A percentile compares a stretch with the other conserved stretches of the same genome.
These are phyloP conservation scores for Bovichtus diacanthus DNA, from an alignment of 2,797 vertebrate species.

Conservation along the genomic window DNA sequence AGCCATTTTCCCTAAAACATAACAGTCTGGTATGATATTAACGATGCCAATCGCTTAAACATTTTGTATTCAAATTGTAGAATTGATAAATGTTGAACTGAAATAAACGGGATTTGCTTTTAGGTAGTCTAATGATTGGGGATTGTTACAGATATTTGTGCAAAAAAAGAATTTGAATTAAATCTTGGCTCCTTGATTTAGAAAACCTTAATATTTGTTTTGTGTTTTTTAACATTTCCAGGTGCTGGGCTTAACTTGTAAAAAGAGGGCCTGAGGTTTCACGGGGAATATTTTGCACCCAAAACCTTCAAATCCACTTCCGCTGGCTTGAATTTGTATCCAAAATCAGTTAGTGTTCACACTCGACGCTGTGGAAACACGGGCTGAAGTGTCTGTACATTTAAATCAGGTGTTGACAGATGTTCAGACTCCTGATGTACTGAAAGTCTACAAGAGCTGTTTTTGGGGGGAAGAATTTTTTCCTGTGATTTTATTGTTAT, in stretches of 20 bases:
- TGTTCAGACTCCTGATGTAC: constrained; percentile 48
- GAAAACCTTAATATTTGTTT: constrained; percentile 43
- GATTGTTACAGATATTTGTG: constrained; percentile 51
- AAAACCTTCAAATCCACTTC: constrained; percentile 58
- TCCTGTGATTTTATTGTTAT: constrained; percentile 74
- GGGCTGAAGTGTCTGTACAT: constrained; percentile 22
- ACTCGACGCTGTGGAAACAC: constrained; percentile 1
- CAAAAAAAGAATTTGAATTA: constrained; percentile 32
- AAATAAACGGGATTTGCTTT: constrained; percentile 63
- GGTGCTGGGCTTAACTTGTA: constrained; percentile 69
- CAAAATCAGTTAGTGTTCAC: constrained; percentile 43
- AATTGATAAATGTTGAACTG: constrained; percentile 69
- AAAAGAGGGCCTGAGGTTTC: constrained; percentile 40
- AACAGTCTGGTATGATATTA: constrained; percentile 70
- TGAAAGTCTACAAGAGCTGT: constrained; percentile 63
- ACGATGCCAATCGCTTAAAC: constrained; percentile 55
- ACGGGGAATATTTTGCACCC: constrained; percentile 22
- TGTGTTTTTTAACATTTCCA: constrained; percentile 63
- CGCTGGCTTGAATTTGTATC: constrained; percentile 45
- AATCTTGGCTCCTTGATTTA: constrained; percentile 50
- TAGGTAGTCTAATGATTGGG: constrained; percentile 66
- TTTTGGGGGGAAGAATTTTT: constrained; percentile 10
- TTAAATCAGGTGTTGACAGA: constrained; percentile 41
- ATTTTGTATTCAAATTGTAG: constrained; percentile 70
- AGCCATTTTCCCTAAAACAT: constrained; percentile 54